These are phyloP conservation scores for Hoplias malabaricus DNA, from an alignment of 2,113 vertebrate genomes.

Conservation along the genomic window DNA sequence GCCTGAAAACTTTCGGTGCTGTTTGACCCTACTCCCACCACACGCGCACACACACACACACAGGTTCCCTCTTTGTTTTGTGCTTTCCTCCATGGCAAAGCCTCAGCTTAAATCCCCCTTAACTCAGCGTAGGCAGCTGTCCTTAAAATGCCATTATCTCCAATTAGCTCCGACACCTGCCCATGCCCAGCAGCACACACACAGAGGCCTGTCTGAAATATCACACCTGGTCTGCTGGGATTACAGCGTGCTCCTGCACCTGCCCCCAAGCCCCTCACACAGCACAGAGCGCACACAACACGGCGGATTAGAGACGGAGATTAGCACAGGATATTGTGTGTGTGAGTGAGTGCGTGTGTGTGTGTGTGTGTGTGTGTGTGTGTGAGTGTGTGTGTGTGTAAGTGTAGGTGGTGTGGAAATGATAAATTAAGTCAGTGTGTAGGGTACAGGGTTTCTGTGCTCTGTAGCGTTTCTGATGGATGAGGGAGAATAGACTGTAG, in stretches of 20 bases:
- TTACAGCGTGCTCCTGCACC: conserved; percentile 55
- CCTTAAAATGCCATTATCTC: conserved; percentile 78
- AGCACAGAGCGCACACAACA: neutral
- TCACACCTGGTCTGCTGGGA: conserved; percentile 65
- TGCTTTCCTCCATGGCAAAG: conserved; percentile 55
- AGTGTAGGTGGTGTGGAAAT: conserved; percentile 11
- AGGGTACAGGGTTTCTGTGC: conserved; percentile 17
- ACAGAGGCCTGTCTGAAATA: conserved; percentile 56
- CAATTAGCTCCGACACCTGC: conserved; percentile 76
- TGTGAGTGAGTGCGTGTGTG: neutral
- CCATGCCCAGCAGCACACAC: conserved; percentile 61
- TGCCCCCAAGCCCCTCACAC: conserved; percentile 41
- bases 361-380: conserved; percentile 1
- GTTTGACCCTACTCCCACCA: conserved; percentile 22
- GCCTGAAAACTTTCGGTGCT: neutral
- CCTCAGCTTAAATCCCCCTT: conserved; percentile 71
- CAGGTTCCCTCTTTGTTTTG: neutral
- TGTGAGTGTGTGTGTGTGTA: neutral
- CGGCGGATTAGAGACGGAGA: conserved; percentile 7
- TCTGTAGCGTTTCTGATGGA: conserved; percentile 19
- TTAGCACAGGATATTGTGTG: neutral
- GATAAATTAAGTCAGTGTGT: conserved; percentile 12
- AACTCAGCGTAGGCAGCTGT: conserved; percentile 71
- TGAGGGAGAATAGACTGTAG: neutral
- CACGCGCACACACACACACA: neutral